Base-by-base conservation (phyloP, 1,140 invertebrate species). In the Teleopsis dalmanni region DNA sequence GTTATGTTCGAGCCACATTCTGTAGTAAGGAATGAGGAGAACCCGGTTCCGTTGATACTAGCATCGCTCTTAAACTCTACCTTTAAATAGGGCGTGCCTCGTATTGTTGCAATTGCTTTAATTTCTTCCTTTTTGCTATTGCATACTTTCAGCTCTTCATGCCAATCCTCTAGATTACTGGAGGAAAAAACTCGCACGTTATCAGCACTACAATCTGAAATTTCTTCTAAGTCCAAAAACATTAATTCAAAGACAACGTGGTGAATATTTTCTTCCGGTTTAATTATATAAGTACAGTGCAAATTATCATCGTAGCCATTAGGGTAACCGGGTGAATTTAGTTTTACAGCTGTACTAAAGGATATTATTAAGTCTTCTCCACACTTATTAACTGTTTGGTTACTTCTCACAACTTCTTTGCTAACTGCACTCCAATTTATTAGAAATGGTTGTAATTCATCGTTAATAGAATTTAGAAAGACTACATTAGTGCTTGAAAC, bases 311-410 rank as follows among this genome's bases (percentile, higher is more conserved):
- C 71, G 66, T 95, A 94, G 11, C 78, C 77, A n/a, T 70, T 14
- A 0, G 91, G 91, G 72, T 80, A 95, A 33, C 87, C 85, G 0
- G 90, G 89, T 33, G 87, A 88, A 1, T 55, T 71, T 13, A 93
- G 58, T 2, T 46, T 51, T 16, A 69, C 54, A 2, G 47, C 57
- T 3, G 27, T 36, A 3, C 21, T 19, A 14, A 8, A 4, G 0
- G 14, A 3, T 7, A 68, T 0, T 0, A 42, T 22, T 2, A 49
- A 34, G 3, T 48, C 35, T 16, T 49, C 37, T 8, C 44, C 45
- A 33, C 66, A 67, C 5, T 47, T 43, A 1, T 7, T 36, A 4
- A 23, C 22, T 9, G 40, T 50, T 9, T 29, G 4, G 43, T 47
- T 42, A 1, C n/a, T 3, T 48, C 27, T 62, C 4, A 38, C 8